Base-by-base conservation (phyloP, 2,888 invertebrate species). In the Limnephilus rhombicus region DNA sequence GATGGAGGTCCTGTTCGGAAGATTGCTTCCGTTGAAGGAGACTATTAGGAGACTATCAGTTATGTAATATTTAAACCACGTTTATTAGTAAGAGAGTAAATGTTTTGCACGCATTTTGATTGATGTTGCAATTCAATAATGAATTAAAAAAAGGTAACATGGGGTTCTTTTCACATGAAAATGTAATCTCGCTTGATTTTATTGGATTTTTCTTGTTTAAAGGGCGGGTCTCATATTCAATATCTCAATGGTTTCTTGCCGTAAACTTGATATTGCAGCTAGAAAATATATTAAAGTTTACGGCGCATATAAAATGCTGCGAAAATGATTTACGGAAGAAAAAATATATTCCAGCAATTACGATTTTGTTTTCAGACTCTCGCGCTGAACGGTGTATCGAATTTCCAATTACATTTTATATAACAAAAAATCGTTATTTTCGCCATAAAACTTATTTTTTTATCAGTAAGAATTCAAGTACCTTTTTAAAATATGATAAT, bases 231-330 rank as follows among this genome's bases (percentile, higher is more conserved):
- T 5, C 18, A 68, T 24, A 24, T 24, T 68, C 24, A 18, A 68
- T 68, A 68, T 68, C 18, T 68, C 53, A 68, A 68, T 68, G 53
- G 53, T 68, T 68, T 68, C 53, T 1, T 24, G 53, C 18, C 24
- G 24, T 83, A 83, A 83, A 83, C 31, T 83, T 31, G 83, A 37
- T 31, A 18, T 31, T 83, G 83, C 83, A 83, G 83, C 37, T 83
- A 9, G 31, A 83, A 83, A 83, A 83, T 83, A 83, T 34, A 83
- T 83, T 83, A 37, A 83, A 83, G 53, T 68, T 68, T 68, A 68
- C 53, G 53, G 53, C 53, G 53, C 31, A 34, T 82, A 29, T 31
- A 29, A 82, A 82, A 31, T 82, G 31, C 29, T 31, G 31, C 82
- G 29, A 31, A 82, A 82, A 82, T 82, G 29, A 34, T 82, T 68